Conservation (phyloP, 2,888 invertebrate species). For the Frankliniella intonsa region DNA sequence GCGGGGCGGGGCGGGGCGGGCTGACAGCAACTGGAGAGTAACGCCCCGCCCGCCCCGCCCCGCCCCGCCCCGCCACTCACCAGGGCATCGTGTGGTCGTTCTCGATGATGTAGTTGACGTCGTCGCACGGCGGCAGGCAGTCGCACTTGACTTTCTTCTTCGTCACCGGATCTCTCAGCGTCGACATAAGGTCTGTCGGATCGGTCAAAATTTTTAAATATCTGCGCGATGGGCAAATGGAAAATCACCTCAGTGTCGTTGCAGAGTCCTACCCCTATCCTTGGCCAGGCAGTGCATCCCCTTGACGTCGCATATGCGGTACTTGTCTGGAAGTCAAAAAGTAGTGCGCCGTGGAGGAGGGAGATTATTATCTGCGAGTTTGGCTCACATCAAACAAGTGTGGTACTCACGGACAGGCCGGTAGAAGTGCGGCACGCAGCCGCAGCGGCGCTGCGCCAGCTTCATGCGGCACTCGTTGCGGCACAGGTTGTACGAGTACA, state of each 20-base stretch:
- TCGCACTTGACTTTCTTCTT: slow-evolving; percentile 56
- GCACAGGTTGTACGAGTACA: slow-evolving; percentile 45
- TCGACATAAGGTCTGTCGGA: slow-evolving; percentile 52
- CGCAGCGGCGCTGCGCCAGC: slow-evolving; percentile 43
- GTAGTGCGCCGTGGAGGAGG: background rate
- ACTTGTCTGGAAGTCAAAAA: slow-evolving; percentile 48
- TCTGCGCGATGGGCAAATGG: slow-evolving; percentile 32
- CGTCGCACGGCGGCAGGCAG: slow-evolving; percentile 64
- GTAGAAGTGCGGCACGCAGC: slow-evolving; percentile 46
- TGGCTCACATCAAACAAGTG: background rate
- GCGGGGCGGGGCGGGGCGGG: too few species aligned
- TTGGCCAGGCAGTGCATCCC: slow-evolving; percentile 60
- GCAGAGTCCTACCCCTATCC: slow-evolving; percentile 50
- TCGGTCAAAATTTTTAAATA: slow-evolving; percentile 43
- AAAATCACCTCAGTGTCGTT: slow-evolving; percentile 22
- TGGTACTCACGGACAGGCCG: slow-evolving; percentile 39
- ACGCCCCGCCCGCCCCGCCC: background rate
- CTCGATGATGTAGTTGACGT: slow-evolving; percentile 64
- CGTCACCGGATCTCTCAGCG: slow-evolving; percentile 47
- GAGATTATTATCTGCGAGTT: background rate
- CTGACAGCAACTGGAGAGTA: background rate
- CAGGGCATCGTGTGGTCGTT: slow-evolving; percentile 47
- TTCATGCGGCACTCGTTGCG: slow-evolving; percentile 45
- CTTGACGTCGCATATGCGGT: slow-evolving; percentile 56
- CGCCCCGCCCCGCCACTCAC: slow-evolving; percentile 47